Evolutionary conservation across 2,888 invertebrate genomes (phyloP), one percentile per base, ranked within the genome.

Genomic region (Athrips mouffetella): DNA sequence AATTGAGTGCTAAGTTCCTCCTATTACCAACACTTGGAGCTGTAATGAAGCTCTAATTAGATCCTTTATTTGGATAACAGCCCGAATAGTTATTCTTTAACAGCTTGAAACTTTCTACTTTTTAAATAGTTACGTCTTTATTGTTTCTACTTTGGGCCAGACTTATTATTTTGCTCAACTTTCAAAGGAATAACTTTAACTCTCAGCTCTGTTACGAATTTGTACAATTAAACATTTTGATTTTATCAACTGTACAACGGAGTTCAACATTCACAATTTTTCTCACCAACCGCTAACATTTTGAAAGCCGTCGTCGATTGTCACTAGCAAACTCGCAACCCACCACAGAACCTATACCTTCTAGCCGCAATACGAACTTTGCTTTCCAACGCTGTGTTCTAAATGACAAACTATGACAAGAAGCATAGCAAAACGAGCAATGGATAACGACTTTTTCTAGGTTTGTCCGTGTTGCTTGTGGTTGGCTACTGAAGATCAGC

Each of bases 401-500:
- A 27, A 27, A 27, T 27, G 4, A n/a, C 4, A n/a, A 27, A n/a
- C 27, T 27, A 27, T n/a, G n/a, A n/a, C 27, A 27, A 27, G 27
- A 2, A 27, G 7, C 10, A 10, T 27, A 27, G n/a, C 7, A 10
- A 27, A 8, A 3, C 37, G 10, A n/a, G 20, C 37, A 37, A 21
- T 37, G 37, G 18, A 37, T 18, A 10, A 5, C 37, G 18, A 37
- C n/a, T n/a, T 37, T 20, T 7, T 8, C 4, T n/a, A 27, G 10
- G n/a, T 15, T 31, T 15, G 31, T 15, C 20, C n/a, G 20, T 21
- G 18, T 16, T 6, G 20, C 18, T 8, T 27, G 16, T 44, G 30
- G 44, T 11, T 44, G 20, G 30, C 21, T 20, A 37, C 37, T 37
- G 37, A 20, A 37, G 37, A 37, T 27, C 46, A 48, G 41, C 21